Evolutionary conservation across 2,797 vertebrate species (phyloP).

Genomic region (Platyrinchus mystaceus): DNA sequence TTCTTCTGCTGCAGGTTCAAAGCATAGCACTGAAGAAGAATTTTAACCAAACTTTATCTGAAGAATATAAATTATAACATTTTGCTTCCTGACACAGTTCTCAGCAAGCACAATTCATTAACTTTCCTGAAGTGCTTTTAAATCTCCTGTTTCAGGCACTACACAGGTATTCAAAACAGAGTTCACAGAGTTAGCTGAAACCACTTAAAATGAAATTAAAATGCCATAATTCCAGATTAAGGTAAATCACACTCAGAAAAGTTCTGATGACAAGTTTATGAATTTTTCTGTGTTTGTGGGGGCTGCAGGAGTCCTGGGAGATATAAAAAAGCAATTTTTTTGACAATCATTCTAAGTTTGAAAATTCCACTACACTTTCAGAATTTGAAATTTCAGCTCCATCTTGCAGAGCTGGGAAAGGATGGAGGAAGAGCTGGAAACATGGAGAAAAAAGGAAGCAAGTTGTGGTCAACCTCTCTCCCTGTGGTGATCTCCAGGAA

Average conservation of each 20-base stretch:
- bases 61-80: neutral
- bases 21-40: neutral
- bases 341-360: neutral
- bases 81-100: constrained; percentile 1
- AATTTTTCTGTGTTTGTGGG: neutral
- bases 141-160: constrained; percentile 29
- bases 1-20: neutral
- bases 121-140: constrained; percentile 46
- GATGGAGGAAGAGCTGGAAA: neutral
- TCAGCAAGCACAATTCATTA: constrained; percentile 41
- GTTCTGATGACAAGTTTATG: constrained; percentile 10
- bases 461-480: neutral
- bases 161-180: constrained; percentile 28
- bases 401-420: neutral
- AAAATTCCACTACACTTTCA: neutral
- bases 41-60: constrained; percentile 20
- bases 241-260: neutral
- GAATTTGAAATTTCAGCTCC: neutral
- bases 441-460: neutral
- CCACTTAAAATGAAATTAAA: constrained; percentile 47
- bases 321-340: neutral
- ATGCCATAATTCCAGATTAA: constrained; percentile 27
- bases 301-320: neutral
- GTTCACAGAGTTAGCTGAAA: constrained; percentile 34
- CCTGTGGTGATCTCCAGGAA: neutral